These are phyloP conservation scores for Dynastes tityus DNA, from an alignment of 2,888 invertebrate species.

Conservation along the genomic window DNA sequence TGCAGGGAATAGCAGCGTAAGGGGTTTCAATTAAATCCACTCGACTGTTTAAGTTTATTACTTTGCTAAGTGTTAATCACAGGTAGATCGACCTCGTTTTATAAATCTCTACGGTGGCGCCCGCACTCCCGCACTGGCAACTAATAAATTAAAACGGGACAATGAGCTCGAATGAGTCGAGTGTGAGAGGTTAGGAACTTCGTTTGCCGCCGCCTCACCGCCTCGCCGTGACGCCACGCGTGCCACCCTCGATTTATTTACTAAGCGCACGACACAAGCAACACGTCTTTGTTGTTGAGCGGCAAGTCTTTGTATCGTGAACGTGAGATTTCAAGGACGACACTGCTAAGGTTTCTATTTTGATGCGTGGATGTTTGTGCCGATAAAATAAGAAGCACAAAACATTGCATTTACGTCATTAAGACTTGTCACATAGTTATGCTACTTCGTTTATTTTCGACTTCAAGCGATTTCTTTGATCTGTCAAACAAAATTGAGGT, in stretches of 20 bases:
- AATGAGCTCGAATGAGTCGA: neutral
- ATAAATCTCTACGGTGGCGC: conserved; percentile 26
- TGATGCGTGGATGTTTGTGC: too few relatives aligned
- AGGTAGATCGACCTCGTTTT: conserved; percentile 43
- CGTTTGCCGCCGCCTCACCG: neutral
- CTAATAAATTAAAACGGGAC: conserved; percentile 39
- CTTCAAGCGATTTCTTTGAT: too few relatives aligned
- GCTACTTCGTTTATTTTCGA: too few relatives aligned
- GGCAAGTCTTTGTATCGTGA: too few relatives aligned
- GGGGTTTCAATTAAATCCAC: conserved; percentile 62
- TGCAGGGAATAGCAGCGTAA: too few relatives aligned
- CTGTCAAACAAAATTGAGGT: too few relatives aligned
- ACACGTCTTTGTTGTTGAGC: too few relatives aligned
- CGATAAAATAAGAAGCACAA: too few relatives aligned
- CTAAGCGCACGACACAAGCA: neutral
- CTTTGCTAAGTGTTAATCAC: conserved; percentile 58
- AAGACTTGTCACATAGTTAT: too few relatives aligned
- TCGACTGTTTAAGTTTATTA: conserved; percentile 59
- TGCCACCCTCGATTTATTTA: neutral
- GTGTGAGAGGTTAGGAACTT: neutral
- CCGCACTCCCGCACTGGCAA: conserved; percentile 20
- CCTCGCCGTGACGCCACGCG: neutral
- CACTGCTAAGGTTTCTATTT: too few relatives aligned
- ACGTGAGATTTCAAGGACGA: too few relatives aligned
- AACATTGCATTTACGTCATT: too few relatives aligned